These are phyloP conservation scores for Drosophila greeni DNA, from an alignment of 2,888 invertebrate species.

Conservation along the genomic window DNA sequence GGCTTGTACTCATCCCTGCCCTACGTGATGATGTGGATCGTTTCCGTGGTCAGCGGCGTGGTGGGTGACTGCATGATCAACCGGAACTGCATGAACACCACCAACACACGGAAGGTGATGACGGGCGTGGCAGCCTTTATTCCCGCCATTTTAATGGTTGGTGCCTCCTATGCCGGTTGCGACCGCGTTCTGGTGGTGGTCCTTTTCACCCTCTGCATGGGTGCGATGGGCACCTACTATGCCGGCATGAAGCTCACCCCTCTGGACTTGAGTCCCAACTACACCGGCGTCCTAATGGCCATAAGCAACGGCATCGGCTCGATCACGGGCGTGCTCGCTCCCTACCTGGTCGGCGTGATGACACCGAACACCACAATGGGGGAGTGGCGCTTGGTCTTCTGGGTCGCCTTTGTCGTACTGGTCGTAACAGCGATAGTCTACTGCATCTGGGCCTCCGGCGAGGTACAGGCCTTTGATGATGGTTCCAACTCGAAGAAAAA, in stretches of 20 bases:
- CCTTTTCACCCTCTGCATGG: constrained; percentile 83
- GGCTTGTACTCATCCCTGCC: constrained; percentile 81
- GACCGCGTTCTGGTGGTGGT: constrained; percentile 81
- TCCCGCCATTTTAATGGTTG: constrained; percentile 82
- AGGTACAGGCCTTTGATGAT: constrained; percentile 86
- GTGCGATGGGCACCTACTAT: constrained; percentile 85
- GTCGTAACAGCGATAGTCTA: constrained; percentile 84
- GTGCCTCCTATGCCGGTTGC: constrained; percentile 84
- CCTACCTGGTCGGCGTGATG: constrained; percentile 83
- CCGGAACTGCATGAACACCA: constrained; percentile 78
- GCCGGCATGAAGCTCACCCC: constrained; percentile 83
- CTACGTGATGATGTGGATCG: constrained; percentile 81
- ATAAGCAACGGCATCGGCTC: constrained; percentile 29
- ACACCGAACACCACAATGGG: constrained; percentile 82
- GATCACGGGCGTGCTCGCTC: constrained; percentile 81
- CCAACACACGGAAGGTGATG: constrained; percentile 12
- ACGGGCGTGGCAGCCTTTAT: constrained; percentile 79
- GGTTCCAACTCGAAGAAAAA: constrained; percentile 24
- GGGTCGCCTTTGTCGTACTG: constrained; percentile 86
- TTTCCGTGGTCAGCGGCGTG: constrained; percentile 81
- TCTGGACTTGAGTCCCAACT: constrained; percentile 82
- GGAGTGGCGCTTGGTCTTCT: constrained; percentile 89
- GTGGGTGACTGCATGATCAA: constrained; percentile 83
- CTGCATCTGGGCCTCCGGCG: constrained; percentile 85
- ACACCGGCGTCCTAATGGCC: constrained; percentile 83